Evolutionary conservation across 2,888 invertebrate species (phyloP), one percentile per base, ranked within the genome.

Genomic region (Drosophila eohydei): DNA sequence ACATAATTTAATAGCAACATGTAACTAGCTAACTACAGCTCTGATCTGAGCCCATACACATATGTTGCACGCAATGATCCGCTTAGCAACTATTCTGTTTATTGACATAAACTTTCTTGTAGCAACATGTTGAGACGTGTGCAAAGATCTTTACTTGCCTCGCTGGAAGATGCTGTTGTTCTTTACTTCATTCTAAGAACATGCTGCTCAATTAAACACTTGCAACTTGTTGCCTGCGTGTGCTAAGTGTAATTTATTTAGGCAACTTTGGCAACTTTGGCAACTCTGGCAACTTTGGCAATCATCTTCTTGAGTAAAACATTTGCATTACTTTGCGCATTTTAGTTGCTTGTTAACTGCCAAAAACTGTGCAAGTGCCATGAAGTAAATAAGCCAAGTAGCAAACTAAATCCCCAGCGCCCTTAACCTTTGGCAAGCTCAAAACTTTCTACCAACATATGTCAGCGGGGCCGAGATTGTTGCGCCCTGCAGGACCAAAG

Each of bases 381-480:
- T 36, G 32, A 69, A 69, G 76, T 75, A 64, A 72, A 63, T 55
- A 78, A 71, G 43, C 44, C 51, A 55, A 43, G 26, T 46, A 16
- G 16, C 43, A 55, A 63, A 71, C 36, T 71, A 58, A 71, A 64
- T 74, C 71, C 77, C 61, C 32, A 43, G 46, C 60, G 74, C 55
- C 60, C 66, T 66, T 77, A 77, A 77, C 77, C 77, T 74, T 78
- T 71, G 70, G 54, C 65, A 28, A 16, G 3, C 48, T 32, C 21
- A 28, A 67, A 78, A 67, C 55, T 74, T 78, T 74, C 30, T 58
- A 36, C 56, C 52, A 57, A 61, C 73, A 73, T 66, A 54, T 61
- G 78, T 71, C 57, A 73, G 38, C 54, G 8, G 38, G 21, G 57
- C 78, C 63, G 74, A 78, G 78, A 78, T 78, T 77, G 65, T 52